Base-by-base conservation (phyloP, 2,888 invertebrate genomes). In the Diogma glabrata region DNA sequence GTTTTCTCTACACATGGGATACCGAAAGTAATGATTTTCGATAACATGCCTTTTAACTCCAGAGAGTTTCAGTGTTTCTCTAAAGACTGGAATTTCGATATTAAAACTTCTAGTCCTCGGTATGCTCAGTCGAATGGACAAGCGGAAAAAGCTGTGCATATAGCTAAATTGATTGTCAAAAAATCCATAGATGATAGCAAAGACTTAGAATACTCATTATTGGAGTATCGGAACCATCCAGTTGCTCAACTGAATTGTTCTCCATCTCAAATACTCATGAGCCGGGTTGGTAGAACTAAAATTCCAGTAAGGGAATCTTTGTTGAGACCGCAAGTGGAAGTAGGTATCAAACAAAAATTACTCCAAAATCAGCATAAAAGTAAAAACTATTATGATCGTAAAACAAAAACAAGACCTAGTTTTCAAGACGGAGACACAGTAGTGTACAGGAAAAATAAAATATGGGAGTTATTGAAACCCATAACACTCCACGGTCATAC, bases 1-100 rank as follows among this genome's bases (percentile, higher is more conserved):
- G 49, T 56, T 19, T 54, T 56, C 52, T 50, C 51, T 12, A 45
- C 50, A 9, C 46, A 52, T 49, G 54, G 50, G 6, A 28, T 50
- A 7, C 50, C 43, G 3, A 38, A 20, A 20, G n/a, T n/a, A n/a
- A 30, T 51, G n/a, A 30, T 30, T 19, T 23, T 22, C 2, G 43
- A 43, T n/a, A 51, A 51, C 23, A 38, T 47, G 26, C 22, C 48
- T 3, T 51, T 51, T 24, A 20, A 26, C 22, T 48, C 48, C 7
- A 46, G 9, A 23, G 12, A 36, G 10, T 43, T 40, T 40, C n/a
- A 19, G 20, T 8, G 22, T 9, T 48, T 51, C 23, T 28, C 40
- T 24, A 3, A 30, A 7, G 30, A 48, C 16, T 43, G 24, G 30
- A 1, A 48, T 30, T 26, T 48, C 1, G 19, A 48, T 19, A 48